Percentiles rank a stretch among this genome's conserved stretches.
phyloP scores from a whole-genome alignment of 2,888 invertebrate species.

The Oconnorella tubifera region DNA sequence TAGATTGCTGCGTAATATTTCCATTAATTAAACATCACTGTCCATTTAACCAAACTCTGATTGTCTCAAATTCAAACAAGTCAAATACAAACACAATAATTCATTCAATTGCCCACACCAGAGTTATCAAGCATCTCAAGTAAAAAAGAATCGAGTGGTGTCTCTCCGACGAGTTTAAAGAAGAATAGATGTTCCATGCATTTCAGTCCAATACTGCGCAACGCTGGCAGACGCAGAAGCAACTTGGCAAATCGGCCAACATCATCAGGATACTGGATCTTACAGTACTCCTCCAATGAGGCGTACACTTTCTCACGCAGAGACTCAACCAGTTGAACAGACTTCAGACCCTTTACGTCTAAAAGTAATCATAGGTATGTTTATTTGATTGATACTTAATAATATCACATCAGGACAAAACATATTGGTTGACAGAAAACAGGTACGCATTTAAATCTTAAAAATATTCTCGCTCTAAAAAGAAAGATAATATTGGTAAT shows the following conservation, averaged over 20 bases:
- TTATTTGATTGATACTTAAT: too few relatives aligned
- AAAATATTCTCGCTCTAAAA: too few relatives aligned
- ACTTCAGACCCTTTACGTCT: slow-evolving; percentile 85
- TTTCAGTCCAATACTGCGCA: slow-evolving; percentile 65
- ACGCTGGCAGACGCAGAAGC: slow-evolving; percentile 60
- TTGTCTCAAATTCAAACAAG: too few relatives aligned
- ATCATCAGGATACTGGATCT: slow-evolving; percentile 80
- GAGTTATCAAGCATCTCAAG: slow-evolving; percentile 37
- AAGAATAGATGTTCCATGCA: slow-evolving; percentile 92
- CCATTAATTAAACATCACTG: too few relatives aligned
- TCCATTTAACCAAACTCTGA: too few relatives aligned
- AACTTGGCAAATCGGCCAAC: slow-evolving; percentile 93
- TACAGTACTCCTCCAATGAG: slow-evolving; percentile 90
- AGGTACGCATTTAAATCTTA: too few relatives aligned
- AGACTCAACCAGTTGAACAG: slow-evolving; percentile 59
- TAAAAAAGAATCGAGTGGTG: slow-evolving; percentile 74
- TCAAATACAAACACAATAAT: too few relatives aligned
- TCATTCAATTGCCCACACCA: not conserved
- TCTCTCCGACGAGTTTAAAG: slow-evolving; percentile 84
- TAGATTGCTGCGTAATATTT: too few relatives aligned
- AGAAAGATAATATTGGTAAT: too few relatives aligned
- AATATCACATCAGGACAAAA: too few relatives aligned
- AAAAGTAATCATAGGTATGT: too few relatives aligned
- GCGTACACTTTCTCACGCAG: slow-evolving; percentile 91
- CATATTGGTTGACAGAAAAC: too few relatives aligned